These are phyloP conservation scores for Caenorhabditis macrosperma DNA, from an alignment of 2,888 invertebrate genomes.

Conservation along the genomic window DNA sequence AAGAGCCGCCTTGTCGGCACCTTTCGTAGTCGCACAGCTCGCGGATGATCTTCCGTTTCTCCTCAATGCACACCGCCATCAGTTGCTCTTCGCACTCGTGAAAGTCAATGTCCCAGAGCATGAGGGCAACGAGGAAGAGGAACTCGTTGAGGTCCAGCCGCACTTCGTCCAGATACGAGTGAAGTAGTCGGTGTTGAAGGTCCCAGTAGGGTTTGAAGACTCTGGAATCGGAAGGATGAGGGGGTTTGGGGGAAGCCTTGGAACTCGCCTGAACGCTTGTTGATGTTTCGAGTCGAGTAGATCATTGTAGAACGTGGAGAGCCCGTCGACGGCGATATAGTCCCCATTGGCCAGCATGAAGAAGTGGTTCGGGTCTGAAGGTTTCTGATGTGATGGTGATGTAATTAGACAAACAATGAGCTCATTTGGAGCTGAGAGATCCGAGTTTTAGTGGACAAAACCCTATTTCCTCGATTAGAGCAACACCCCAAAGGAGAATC, in stretches of 20 bases:
- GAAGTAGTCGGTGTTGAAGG: background rate
- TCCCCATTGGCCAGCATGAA: background rate
- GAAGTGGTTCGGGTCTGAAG: background rate
- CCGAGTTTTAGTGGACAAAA: too few species aligned
- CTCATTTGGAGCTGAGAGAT: too few species aligned
- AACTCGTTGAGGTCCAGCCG: background rate
- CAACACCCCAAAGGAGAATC: too few species aligned
- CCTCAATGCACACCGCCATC: background rate
- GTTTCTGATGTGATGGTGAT: too few species aligned
- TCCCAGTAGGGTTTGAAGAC: background rate
- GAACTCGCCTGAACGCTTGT: background rate
- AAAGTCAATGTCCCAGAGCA: constrained; percentile 14
- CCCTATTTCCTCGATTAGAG: too few species aligned
- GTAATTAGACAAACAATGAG: too few species aligned
- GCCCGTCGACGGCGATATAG: background rate
- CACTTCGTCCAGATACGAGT: background rate
- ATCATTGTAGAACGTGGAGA: background rate
- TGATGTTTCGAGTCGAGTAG: background rate
- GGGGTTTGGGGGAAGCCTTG: background rate
- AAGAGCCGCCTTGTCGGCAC: background rate
- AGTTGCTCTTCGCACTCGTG: constrained; percentile 1
- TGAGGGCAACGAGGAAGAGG: constrained; percentile 8
- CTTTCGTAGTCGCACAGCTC: constrained; percentile 10
- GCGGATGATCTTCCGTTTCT: background rate
- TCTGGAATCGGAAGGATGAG: background rate